phyloP scores from a whole-genome alignment of 30 jellyfish, hydroid and myxozoan species.

The Chironex yamaguchii region DNA sequence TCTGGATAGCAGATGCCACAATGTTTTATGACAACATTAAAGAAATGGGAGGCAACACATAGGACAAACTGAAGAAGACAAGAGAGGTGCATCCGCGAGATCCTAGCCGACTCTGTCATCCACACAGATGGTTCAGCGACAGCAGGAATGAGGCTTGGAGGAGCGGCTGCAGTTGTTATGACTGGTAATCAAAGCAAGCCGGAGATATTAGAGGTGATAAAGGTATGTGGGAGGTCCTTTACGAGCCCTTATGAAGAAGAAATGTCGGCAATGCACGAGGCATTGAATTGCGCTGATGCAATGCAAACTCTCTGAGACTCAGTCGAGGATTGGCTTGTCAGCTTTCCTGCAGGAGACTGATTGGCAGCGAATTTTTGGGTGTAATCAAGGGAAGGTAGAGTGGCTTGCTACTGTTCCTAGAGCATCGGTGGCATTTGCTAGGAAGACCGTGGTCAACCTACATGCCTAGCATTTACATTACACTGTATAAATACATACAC shows the following conservation, averaged over 20 bases:
- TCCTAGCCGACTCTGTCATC: not conserved
- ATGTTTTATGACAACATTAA: too few relatives aligned
- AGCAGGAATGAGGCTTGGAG: slow-evolving; percentile 18
- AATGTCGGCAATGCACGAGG: slow-evolving; percentile 2
- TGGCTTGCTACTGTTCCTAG: slow-evolving; percentile 29
- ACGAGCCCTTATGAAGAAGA: slow-evolving; percentile 31
- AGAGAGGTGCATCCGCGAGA: too few relatives aligned
- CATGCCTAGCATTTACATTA: slow-evolving; percentile 11
- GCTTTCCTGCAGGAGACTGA: not conserved
- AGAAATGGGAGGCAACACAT: too few relatives aligned
- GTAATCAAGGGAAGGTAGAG: slow-evolving; percentile 18
- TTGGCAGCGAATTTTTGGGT: slow-evolving; percentile 12
- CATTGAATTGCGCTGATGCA: slow-evolving; percentile 6
- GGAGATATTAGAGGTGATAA: slow-evolving; percentile 9
- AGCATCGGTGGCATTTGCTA: slow-evolving; percentile 9
- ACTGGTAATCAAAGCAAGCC: slow-evolving; percentile 14
- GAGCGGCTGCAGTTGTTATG: slow-evolving; percentile 23
- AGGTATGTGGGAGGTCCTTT: not conserved
- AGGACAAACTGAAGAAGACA: too few relatives aligned
- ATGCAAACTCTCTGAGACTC: too few relatives aligned
- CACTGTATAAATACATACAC: too few relatives aligned
- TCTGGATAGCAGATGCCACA: too few relatives aligned
- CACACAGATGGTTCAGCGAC: slow-evolving; percentile 38
- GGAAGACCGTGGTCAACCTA: slow-evolving; percentile 29
- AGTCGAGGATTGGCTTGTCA: slow-evolving; percentile 3